These are phyloP conservation scores for Morone saxatilis DNA, from an alignment of 2,113 vertebrate genomes.

Conservation along the genomic window DNA sequence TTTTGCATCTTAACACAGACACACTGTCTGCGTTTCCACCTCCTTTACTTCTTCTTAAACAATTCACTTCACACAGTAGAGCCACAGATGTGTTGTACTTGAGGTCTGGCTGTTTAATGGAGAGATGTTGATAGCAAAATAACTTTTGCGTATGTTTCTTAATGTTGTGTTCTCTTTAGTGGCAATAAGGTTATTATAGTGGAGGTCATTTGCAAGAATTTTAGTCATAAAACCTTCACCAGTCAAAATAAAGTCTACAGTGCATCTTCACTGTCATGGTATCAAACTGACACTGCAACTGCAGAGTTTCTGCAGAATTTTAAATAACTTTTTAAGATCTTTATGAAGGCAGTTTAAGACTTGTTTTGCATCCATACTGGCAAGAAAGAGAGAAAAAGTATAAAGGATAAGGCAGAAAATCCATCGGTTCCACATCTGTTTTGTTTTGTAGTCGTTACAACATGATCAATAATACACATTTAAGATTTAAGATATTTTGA, in stretches of 20 bases:
- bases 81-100: background rate
- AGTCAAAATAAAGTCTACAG: background rate
- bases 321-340: too few species aligned
- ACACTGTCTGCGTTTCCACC: accelerated
- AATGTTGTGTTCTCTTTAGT: background rate
- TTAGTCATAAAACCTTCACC: background rate
- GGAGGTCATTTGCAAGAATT: background rate
- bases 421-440: too few species aligned
- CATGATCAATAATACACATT: too few species aligned
- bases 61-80: background rate
- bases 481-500: too few species aligned
- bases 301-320: too few species aligned
- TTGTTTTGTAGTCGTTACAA: too few species aligned
- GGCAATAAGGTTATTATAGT: background rate
- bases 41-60: background rate
- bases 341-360: too few species aligned
- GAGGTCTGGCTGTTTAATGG: background rate
- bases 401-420: too few species aligned
- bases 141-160: background rate
- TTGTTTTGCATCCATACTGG: too few species aligned
- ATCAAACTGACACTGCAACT: too few species aligned
- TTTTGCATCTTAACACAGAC: background rate
- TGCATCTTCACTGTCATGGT: background rate
- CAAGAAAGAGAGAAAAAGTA: too few species aligned
- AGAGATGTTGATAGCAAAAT: background rate